Base-by-base conservation (phyloP, 2,888 invertebrate genomes). In the Phlogophora meticulosa region DNA sequence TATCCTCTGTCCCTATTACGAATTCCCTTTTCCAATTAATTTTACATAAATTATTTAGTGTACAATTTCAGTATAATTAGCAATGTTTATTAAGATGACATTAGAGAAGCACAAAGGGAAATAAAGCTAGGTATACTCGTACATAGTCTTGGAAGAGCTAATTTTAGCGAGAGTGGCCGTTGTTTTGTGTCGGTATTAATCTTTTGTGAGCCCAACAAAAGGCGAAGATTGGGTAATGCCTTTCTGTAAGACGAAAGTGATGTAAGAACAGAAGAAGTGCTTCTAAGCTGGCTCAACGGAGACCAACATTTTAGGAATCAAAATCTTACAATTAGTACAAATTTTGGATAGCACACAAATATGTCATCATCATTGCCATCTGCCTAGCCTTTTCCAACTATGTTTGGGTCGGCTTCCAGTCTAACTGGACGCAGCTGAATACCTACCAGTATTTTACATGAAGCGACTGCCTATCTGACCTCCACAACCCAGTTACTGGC, bases 141-240 rank as follows among this genome's bases (percentile, higher is more conserved):
- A 51, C 65, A 67, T 15, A 69, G n/a, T n/a, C n/a, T n/a, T n/a
- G n/a, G 24, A 52, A 52, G 52, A 62, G 63, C 45, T 68, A 72
- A 81, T 68, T 78, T 76, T 51, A 52, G 61, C 45, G 69, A 63
- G 57, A 60, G 73, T 75, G 60, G 28, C 85, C 65, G 61, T 71
- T 80, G 80, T 81, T 76, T 85, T 79, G 79, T 77, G 75, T 55
- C 57, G 42, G 68, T 70, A 72, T 67, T 75, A 77, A 81, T 82
- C 80, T 82, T 82, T 85, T 78, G 81, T 82, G 58, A 72, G 51
- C 45, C 17, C 43, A 73, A 81, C 80, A 84, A 84, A 72, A 72
- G 75, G 43, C 62, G 52, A 59, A 75, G 77, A 84, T 81, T 76
- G 72, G 51, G 63, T 84, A 85, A 81, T 77, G 72, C 72, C 63